Base-by-base conservation (phyloP, 2,888 invertebrate genomes). In the Quadroppia sp. region DNA sequence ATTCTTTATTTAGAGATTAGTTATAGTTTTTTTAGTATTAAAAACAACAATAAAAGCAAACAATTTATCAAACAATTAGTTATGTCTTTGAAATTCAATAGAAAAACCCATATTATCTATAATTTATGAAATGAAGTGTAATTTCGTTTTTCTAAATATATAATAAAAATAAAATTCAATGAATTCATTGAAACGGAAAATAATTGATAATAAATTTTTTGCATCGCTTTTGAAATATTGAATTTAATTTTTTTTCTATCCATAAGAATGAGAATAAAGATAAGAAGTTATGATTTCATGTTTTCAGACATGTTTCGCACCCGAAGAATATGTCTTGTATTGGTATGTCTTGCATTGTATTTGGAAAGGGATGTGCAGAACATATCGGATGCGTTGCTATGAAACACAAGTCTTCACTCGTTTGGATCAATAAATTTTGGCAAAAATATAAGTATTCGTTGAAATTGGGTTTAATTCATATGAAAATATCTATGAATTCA, bases 351-450 rank as follows among this genome's bases (percentile, higher is more conserved):
- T 45, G 45, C 13, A 69, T 69, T 69, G 69, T 69, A 45, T 69
- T 9, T 13, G 42, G 40, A 20, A 69, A 69, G 69, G 40, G 69
- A 69, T 69, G 69, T 69, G 69, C 40, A 45, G 69, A 69, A 45
- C 69, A 69, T 45, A 69, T 69, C 69, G 69, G 69, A 69, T 69
- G 69, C 69, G 69, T 69, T 69, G 69, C 69, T 69, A 69, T 69
- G 69, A 69, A 23, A 69, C 69, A 45, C 17, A 45, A 69, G 61
- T 64, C n/a, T 9, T 25, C 53, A 23, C 53, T 25, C 53, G 11
- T n/a, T 64, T 32, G 17, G 56, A 56, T 56, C 56, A 20, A 64
- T 64, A 36, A 40, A 64, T 28, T 45, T 28, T 36, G 25, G n/a
- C 36, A 42, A n/a, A 11, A 45, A 28, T 28, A 13, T 42, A 7